Evolutionary conservation across 2,888 invertebrate species (phyloP).

Genomic region (Tribolium freemani): DNA sequence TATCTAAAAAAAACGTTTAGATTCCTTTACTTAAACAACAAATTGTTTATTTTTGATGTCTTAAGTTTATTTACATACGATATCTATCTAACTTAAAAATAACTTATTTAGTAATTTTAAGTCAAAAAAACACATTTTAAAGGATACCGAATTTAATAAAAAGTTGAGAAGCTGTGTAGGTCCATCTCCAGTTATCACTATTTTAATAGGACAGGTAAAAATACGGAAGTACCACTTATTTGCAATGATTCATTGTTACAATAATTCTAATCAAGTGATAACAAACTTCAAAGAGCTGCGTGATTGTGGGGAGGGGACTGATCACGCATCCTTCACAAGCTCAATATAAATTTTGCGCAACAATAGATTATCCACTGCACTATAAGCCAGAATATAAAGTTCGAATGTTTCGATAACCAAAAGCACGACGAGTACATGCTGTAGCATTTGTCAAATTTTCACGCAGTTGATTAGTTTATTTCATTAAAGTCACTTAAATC

Average conservation of each 20-base stretch:
- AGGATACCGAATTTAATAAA: too few relatives aligned
- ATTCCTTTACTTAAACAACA: too few relatives aligned
- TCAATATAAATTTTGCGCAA: slow-evolving; percentile 15
- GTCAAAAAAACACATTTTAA: too few relatives aligned
- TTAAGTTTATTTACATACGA: too few relatives aligned
- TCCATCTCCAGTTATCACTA: too few relatives aligned
- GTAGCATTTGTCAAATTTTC: neutral
- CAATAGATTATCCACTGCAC: neutral
- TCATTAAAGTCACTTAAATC: slow-evolving; percentile 7
- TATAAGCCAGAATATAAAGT: slow-evolving; percentile 5
- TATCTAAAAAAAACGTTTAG: too few relatives aligned
- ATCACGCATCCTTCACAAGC: slow-evolving; percentile 33
- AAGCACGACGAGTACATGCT: neutral
- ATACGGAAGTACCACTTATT: neutral
- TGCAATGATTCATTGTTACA: neutral
- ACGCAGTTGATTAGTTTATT: slow-evolving; percentile 3
- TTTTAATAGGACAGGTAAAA: neutral
- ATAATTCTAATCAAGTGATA: neutral
- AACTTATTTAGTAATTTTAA: too few relatives aligned
- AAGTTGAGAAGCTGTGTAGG: too few relatives aligned
- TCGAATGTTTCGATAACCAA: slow-evolving; percentile 8
- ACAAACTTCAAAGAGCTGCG: neutral
- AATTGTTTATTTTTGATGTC: too few relatives aligned
- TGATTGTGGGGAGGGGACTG: neutral
- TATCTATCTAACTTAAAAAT: too few relatives aligned